Percentiles rank a stretch among this genome's conserved stretches.
phyloP scores from a whole-genome alignment of 1,140 invertebrate species.

The Acromyrmex echinatior region DNA sequence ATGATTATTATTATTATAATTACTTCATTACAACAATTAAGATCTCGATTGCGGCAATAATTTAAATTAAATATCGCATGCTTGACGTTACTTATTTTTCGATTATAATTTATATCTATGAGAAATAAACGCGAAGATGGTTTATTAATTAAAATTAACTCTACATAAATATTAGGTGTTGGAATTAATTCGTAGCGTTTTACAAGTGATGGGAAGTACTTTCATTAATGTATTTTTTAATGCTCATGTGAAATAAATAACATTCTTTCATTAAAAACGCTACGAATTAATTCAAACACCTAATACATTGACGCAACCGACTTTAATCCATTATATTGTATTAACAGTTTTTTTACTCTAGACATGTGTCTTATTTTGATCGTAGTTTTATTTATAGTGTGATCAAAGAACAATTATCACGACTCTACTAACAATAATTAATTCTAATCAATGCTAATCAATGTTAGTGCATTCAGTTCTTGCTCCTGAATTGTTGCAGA shows the following conservation, averaged over 20 bases:
- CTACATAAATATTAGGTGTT: no score
- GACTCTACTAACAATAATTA: background rate
- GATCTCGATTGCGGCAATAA: background rate
- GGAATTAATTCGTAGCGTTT: no score
- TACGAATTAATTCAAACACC: no score
- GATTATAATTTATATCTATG: background rate
- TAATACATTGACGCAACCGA: background rate
- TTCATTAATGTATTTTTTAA: no score
- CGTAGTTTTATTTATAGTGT: background rate
- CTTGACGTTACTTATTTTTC: background rate
- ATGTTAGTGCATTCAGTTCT: background rate
- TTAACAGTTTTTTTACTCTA: background rate
- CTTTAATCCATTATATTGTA: background rate
- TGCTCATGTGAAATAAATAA: no score
- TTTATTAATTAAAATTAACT: background rate
- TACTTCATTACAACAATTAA: background rate
- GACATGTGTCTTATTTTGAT: background rate
- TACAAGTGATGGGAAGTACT: no score
- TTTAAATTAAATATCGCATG: background rate
- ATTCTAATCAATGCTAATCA: constrained; percentile 2
- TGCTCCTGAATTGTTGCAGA: constrained; percentile 72
- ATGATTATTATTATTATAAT: background rate
- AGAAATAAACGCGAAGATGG: background rate
- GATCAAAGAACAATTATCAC: background rate
- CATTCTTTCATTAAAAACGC: no score